Evolutionary conservation across 2,888 invertebrate genomes (phyloP).

Genomic region (Cheilosia urbana): DNA sequence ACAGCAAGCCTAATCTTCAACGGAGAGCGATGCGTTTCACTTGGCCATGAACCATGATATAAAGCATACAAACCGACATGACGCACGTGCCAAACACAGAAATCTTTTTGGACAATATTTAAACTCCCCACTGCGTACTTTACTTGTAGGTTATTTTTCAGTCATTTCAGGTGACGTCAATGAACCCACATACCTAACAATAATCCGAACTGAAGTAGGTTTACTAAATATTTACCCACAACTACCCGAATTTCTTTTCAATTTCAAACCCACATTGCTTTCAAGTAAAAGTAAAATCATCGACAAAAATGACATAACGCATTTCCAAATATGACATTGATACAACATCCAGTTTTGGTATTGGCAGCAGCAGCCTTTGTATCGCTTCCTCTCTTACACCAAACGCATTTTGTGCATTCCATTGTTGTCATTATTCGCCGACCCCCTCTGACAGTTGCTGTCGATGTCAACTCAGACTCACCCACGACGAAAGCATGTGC

Average conservation of each 20-base stretch:
- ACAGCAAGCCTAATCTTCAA: too few species aligned
- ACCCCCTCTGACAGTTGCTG: neutral
- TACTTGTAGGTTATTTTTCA: too few species aligned
- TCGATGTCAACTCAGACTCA: neutral
- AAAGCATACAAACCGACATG: too few species aligned
- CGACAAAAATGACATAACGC: slow-evolving; percentile 11
- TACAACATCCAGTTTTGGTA: neutral
- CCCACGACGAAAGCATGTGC: neutral
- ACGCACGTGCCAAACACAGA: too few species aligned
- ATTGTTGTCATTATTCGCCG: neutral
- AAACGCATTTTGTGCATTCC: neutral
- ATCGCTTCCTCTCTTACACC: neutral
- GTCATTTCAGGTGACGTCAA: neutral
- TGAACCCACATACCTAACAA: neutral
- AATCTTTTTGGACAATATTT: neutral
- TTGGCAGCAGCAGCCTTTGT: neutral
- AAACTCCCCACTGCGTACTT: neutral
- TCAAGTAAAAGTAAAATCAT: slow-evolving; percentile 5
- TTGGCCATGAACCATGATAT: too few species aligned
- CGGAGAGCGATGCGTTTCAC: too few species aligned
- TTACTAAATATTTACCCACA: neutral
- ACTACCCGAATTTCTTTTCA: neutral
- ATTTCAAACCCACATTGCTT: neutral
- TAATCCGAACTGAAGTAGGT: neutral
- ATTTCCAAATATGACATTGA: slow-evolving; percentile 12